Evolutionary conservation across 2,888 invertebrate species (phyloP).

Genomic region (Drosophila rellima): DNA sequence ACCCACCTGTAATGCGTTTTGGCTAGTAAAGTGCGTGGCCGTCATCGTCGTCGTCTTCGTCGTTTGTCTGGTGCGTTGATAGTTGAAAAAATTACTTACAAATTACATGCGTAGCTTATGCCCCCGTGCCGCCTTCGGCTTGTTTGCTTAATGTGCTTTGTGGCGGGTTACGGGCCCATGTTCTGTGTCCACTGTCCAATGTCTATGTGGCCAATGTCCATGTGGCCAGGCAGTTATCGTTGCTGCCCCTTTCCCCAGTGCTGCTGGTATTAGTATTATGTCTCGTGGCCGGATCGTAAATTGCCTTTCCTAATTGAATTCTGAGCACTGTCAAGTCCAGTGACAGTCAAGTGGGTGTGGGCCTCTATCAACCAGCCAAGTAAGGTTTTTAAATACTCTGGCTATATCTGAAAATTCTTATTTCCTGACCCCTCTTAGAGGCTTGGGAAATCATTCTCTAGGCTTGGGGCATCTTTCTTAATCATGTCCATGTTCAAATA

Average conservation of each 20-base stretch:
- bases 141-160: slow-evolving; percentile 76
- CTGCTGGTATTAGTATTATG: slow-evolving; percentile 71
- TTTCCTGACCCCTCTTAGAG: neutral
- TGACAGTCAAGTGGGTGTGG: slow-evolving; percentile 67
- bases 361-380: slow-evolving; percentile 34
- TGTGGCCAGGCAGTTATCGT: slow-evolving; percentile 21
- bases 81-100: slow-evolving; percentile 82
- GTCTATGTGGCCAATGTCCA: slow-evolving; percentile 28
- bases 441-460: neutral
- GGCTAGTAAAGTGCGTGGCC: slow-evolving; percentile 64
- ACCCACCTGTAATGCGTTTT: slow-evolving; percentile 58
- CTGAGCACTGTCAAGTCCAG: slow-evolving; percentile 66
- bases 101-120: slow-evolving; percentile 82
- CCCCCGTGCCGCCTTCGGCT: slow-evolving; percentile 78
- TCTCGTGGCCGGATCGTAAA: slow-evolving; percentile 76
- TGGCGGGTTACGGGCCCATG: slow-evolving; percentile 57
- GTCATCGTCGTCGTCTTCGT: slow-evolving; percentile 43
- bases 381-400: slow-evolving; percentile 9
- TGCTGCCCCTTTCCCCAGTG: slow-evolving; percentile 4
- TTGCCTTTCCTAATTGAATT: slow-evolving; percentile 80
- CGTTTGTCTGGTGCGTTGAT: slow-evolving; percentile 74
- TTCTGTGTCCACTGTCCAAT: slow-evolving; percentile 25
- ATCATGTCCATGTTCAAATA: too few species aligned
- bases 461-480: neutral
- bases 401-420: neutral